Base-by-base conservation (phyloP, 2,113 vertebrate species). In the Telmatochromis sp. region DNA sequence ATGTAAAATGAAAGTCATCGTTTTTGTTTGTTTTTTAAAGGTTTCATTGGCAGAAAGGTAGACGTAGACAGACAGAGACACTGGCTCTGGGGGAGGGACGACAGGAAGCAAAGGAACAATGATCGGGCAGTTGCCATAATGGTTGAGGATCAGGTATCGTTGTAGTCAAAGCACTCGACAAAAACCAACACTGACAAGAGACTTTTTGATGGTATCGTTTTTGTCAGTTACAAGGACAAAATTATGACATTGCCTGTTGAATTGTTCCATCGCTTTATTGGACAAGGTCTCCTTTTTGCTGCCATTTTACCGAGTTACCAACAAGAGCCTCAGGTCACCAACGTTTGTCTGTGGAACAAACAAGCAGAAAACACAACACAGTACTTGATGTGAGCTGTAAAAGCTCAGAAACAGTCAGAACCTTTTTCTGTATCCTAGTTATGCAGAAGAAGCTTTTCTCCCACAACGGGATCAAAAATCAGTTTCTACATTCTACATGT, bases 101-200 rank as follows among this genome's bases (percentile, higher is more conserved):
- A 54, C 80, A 63, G 57, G 57, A 13, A 11, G 40, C 15, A 60
- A 45, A 57, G 33, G 60, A 53, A 13, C 71, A 83, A 50, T 83
- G 65, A 82, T 80, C 51, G 33, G 83, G 85, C 82, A 58, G 87
- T 94, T 95, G 88, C 90, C 89, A 93, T 91, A 85, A 95, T 82
- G 88, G 95, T 94, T 83, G 78, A 92, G 81, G 87, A 90, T 88
- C 82, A 91, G 91, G 87, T 92, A 78, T 73, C 82, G 90, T 94
- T 95, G 91, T 92, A 90, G 83, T 93, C 90, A 94, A 87, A 93
- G 93, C 88, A 35, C 90, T 82, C 85, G 73, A 82, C 81, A 85
- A 87, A 73, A 65, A 28, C 60, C 45, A 75, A 58, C 33, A 31
- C 26, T 75, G 53, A 83, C 80, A 42, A 50, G 33, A 78, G 68